Base-by-base conservation (phyloP, 2,113 vertebrate genomes). In the Psilopogon haemacephalus region DNA sequence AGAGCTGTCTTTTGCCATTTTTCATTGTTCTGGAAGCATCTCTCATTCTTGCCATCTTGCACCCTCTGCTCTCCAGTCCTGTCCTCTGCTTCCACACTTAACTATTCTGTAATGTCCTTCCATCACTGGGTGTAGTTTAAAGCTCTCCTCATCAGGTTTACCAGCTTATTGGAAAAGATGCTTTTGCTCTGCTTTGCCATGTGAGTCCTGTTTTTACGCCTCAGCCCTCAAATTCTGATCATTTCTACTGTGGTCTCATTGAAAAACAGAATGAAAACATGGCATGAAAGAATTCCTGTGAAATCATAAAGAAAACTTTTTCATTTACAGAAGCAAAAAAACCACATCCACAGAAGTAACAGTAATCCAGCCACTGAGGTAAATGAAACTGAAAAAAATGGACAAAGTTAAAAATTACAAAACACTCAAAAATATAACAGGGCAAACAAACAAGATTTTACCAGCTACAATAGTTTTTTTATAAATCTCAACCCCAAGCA, bases 401-500 rank as follows among this genome's bases (percentile, higher is more conserved):
- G 76, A 70, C 18, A 19, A 81, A 86, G 72, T 32, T 80, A 33
- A 93, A 96, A 83, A 94, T 60, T 76, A 69, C 68, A 77, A 93
- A 92, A 60, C 26, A 70, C 4, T 64, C 33, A 70, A 93, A 89
- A 70, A 69, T 23, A 27, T 2, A 37, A 37, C 11, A 15, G 35
- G 21, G 40, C 46, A 26, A 95, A 80, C 67, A 59, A 75, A 84
- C 24, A 89, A 55, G 75, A 86, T 56, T 95, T 93, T 95, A 75
- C 58, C 62, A 96, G 48, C 60, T 87, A 56, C 46, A 84, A 62
- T 27, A 74, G 30, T 83, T 97, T 97, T 97, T 95, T 92, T 76
- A 95, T 95, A 93, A 96, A 96, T 96, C 90, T 95, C 60, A 60
- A 96, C 64, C 63, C 84, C 70, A 80, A 96, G 64, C 96, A 97